A percentile compares a stretch with the other conserved stretches of the same genome.
phyloP scores from a whole-genome alignment of 1,140 invertebrate genomes.

The Drosophila littoralis region DNA sequence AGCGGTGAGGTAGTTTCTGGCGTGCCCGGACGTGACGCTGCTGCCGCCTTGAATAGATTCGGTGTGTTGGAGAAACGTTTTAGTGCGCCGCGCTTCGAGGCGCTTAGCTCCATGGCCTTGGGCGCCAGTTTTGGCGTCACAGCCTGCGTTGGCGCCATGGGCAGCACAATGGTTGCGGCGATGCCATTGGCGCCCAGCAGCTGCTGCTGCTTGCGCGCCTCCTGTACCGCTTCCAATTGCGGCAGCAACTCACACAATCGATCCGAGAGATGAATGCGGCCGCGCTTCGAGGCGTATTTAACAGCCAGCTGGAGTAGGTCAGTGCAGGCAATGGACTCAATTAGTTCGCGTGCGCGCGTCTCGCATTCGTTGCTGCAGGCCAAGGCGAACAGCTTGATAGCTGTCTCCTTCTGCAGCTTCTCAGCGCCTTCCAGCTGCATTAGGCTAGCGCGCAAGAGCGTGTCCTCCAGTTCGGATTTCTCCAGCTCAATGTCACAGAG shows the following conservation, averaged over 20 bases:
- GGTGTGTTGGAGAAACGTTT: slow-evolving; percentile 70
- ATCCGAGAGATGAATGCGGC: slow-evolving; percentile 91
- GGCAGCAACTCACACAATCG: slow-evolving; percentile 86
- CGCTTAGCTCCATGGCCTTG: slow-evolving; percentile 72
- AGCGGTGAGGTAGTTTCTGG: slow-evolving; percentile 45
- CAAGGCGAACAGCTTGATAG: slow-evolving; percentile 94
- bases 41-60: slow-evolving; percentile 63
- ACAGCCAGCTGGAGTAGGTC: slow-evolving; percentile 92
- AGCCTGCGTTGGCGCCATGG: slow-evolving; percentile 38
- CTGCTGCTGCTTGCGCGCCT: slow-evolving; percentile 68
- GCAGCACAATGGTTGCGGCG: slow-evolving; percentile 65
- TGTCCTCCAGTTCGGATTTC: slow-evolving; percentile 92
- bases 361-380: slow-evolving; percentile 93
- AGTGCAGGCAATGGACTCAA: slow-evolving; percentile 91
- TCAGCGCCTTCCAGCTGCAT: slow-evolving; percentile 87
- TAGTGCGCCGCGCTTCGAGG: slow-evolving; percentile 57
- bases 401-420: slow-evolving; percentile 89
- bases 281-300: slow-evolving; percentile 92
- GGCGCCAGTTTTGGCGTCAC: slow-evolving; percentile 62
- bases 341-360: slow-evolving; percentile 93
- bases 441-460: slow-evolving; percentile 88
- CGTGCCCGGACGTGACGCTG: slow-evolving; percentile 49
- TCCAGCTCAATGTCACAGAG: slow-evolving; percentile 93
- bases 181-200: slow-evolving; percentile 62
- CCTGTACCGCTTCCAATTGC: slow-evolving; percentile 76